Conservation (phyloP, 2,113 vertebrate species). For the Elephantulus edwardii region DNA sequence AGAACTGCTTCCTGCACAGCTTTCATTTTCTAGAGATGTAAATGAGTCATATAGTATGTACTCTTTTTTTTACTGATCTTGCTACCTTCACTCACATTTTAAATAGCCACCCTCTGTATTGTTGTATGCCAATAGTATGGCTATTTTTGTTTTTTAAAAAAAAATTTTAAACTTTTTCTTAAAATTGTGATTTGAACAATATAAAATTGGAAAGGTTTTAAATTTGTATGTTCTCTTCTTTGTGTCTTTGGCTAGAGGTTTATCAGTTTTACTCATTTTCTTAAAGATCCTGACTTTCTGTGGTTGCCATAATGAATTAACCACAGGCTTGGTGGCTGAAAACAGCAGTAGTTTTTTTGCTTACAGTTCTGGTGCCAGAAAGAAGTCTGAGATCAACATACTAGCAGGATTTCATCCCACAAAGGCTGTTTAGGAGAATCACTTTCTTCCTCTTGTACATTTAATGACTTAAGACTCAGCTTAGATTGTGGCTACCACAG, state of each 20-base stretch:
- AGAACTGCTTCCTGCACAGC: conserved; percentile 2
- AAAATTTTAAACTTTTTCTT: too few species aligned
- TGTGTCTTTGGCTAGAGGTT: too few species aligned
- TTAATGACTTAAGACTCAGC: too few species aligned
- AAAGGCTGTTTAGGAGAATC: background rate
- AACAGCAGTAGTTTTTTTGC: background rate
- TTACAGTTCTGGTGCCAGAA: too few species aligned
- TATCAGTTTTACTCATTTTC: too few species aligned
- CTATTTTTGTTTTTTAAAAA: background rate
- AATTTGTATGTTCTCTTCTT: background rate
- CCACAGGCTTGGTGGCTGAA: background rate
- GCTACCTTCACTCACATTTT: background rate
- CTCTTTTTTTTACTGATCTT: background rate
- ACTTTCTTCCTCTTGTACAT: too few species aligned
- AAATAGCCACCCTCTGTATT: background rate
- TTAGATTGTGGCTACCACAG: too few species aligned
- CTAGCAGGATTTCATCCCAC: background rate
- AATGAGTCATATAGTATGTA: background rate
- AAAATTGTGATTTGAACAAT: too few species aligned
- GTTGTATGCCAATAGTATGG: background rate
- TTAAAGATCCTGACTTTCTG: background rate
- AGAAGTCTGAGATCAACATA: background rate
- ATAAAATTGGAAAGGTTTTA: too few species aligned
- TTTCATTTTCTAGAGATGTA: conserved; percentile 23
- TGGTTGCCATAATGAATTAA: background rate